Evolutionary conservation across 2,113 vertebrate genomes (phyloP).

Genomic region (Oxygymnocypris stewartii): DNA sequence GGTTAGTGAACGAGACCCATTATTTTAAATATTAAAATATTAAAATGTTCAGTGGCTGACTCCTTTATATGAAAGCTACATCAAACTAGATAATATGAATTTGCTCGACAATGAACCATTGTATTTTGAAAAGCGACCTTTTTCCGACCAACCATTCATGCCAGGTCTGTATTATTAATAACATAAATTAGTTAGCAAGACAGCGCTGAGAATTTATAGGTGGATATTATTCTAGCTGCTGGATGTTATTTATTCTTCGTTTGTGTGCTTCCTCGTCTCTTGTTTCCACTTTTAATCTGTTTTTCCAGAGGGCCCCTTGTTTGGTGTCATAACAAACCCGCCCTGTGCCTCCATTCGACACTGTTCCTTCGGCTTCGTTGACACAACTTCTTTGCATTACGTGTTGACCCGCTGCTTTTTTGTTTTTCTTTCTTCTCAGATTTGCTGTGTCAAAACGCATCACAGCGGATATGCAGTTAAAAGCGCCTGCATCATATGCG

Average conservation of each 20-base stretch:
- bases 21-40: neutral
- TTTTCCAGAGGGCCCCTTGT: constrained; percentile 73
- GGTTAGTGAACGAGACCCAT: neutral
- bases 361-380: constrained; percentile 63
- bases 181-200: constrained; percentile 61
- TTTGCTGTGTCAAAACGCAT: constrained; percentile 32
- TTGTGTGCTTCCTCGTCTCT: constrained; percentile 74
- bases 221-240: constrained; percentile 64
- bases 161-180: constrained; percentile 61
- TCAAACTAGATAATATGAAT: neutral
- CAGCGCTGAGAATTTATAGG: constrained; percentile 11
- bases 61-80: neutral
- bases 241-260: constrained; percentile 76
- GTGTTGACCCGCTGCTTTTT: neutral
- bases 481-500: constrained; percentile 33
- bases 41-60: neutral
- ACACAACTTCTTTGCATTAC: constrained; percentile 23
- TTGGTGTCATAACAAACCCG: constrained; percentile 77
- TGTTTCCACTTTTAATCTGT: constrained; percentile 74
- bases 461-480: constrained; percentile 29
- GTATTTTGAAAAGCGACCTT: neutral
- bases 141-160: neutral
- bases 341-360: constrained; percentile 52
- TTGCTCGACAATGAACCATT: neutral
- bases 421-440: constrained; percentile 48